These are phyloP conservation scores for Cyphomyrus discorhynchus DNA, from an alignment of 2,113 vertebrate species.

Conservation along the genomic window DNA sequence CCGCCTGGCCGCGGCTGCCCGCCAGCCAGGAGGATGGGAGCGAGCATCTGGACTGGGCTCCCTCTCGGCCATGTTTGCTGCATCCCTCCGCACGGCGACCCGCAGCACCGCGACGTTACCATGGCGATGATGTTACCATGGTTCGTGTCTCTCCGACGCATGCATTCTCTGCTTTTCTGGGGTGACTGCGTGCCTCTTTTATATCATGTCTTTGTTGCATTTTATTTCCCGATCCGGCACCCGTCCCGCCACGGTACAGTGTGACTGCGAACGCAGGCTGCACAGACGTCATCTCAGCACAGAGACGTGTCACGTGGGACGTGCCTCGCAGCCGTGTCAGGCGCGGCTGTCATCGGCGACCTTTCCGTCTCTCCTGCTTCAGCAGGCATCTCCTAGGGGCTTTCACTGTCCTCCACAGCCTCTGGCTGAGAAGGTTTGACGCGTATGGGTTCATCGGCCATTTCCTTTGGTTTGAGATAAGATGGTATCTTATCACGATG, in stretches of 20 bases:
- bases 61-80: background rate
- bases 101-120: background rate
- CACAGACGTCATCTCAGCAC: background rate
- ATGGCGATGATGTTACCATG: background rate
- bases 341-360: background rate
- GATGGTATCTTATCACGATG: background rate
- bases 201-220: background rate
- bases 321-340: background rate
- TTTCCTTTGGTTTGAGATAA: background rate
- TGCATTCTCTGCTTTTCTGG: background rate
- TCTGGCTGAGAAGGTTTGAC: background rate
- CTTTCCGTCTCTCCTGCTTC: background rate
- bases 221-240: background rate
- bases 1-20: constrained; percentile 28
- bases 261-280: background rate
- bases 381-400: background rate
- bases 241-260: background rate
- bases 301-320: background rate
- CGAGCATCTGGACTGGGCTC: background rate
- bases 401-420: background rate
- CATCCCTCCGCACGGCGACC: background rate
- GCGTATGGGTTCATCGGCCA: background rate
- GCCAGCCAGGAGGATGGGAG: background rate
- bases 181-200: background rate
- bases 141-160: background rate